phyloP scores from a whole-genome alignment of 2,888 invertebrate species.

The Drosophila koepferae region DNA sequence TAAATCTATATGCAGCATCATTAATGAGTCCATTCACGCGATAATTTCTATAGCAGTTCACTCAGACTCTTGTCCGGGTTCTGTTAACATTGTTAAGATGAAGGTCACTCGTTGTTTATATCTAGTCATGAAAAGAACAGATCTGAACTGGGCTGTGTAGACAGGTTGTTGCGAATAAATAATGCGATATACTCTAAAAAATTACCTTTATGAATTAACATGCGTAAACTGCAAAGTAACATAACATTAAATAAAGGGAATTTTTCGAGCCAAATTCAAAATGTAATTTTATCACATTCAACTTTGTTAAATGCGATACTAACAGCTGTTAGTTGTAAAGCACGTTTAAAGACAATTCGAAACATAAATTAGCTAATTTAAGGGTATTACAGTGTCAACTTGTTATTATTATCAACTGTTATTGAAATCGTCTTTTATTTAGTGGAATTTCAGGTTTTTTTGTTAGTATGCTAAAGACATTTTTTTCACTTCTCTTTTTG shows the following conservation, averaged over 20 bases:
- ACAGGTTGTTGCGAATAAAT: constrained; percentile 19
- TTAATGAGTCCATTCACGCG: constrained; percentile 37
- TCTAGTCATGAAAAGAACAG: background rate
- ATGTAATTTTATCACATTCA: background rate
- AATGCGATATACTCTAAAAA: background rate
- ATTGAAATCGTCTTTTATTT: background rate
- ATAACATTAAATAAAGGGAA: background rate
- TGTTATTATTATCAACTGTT: background rate
- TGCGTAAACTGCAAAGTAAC: too few species aligned
- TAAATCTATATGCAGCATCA: constrained; percentile 1
- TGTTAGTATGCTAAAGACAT: constrained; percentile 22
- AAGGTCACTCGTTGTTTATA: constrained; percentile 34
- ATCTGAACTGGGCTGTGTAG: constrained; percentile 6
- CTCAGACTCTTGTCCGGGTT: constrained; percentile 39
- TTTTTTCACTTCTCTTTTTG: constrained; percentile 20
- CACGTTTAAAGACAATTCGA: background rate
- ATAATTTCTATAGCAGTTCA: constrained; percentile 37
- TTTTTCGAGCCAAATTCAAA: too few species aligned
- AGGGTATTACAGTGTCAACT: constrained; percentile 24
- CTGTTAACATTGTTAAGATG: constrained; percentile 24
- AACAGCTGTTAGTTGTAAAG: background rate
- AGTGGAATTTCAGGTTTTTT: constrained; percentile 33
- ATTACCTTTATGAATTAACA: background rate
- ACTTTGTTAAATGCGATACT: background rate
- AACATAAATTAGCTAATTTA: background rate